Percentiles rank a stretch among this genome's conserved stretches.
phyloP scores from a whole-genome alignment of 2,797 vertebrate genomes.

The Brachyalestes nurse region DNA sequence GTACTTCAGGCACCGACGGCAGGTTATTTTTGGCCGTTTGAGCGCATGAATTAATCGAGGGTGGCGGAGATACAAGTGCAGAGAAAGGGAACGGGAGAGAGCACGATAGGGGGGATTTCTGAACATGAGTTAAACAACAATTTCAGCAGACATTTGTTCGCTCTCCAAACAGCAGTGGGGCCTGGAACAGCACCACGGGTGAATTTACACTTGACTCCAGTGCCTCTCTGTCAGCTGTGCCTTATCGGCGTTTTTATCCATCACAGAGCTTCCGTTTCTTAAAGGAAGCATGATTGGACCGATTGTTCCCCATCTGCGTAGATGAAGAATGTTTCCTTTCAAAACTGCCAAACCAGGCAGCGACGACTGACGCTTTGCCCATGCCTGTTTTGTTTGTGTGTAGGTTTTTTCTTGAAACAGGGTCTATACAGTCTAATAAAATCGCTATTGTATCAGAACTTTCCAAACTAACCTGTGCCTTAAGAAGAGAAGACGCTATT shows the following conservation, averaged over 20 bases:
- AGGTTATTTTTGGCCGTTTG: slow-evolving; percentile 35
- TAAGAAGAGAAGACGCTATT: no score
- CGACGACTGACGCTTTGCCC: background rate
- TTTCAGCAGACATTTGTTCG: slow-evolving; percentile 16
- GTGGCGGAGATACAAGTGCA: background rate
- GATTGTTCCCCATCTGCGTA: slow-evolving; percentile 2
- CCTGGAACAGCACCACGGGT: background rate
- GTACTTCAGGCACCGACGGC: background rate
- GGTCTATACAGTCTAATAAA: background rate
- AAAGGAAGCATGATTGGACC: background rate
- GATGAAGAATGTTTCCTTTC: slow-evolving; percentile 13
- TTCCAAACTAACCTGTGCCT: background rate
- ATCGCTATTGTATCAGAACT: background rate
- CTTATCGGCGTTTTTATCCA: slow-evolving; percentile 4
- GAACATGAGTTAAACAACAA: slow-evolving; percentile 15
- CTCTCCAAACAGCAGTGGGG: background rate
- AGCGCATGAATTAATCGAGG: slow-evolving; percentile 33
- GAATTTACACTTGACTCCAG: background rate
- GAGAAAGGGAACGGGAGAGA: background rate
- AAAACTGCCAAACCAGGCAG: background rate
- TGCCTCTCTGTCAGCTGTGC: slow-evolving; percentile 13
- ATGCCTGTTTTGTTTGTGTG: background rate
- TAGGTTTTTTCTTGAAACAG: background rate
- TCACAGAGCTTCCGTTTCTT: slow-evolving; percentile 9
- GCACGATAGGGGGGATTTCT: background rate